Evolutionary conservation across 2,113 vertebrate species (phyloP).

Genomic region (Psilopogon haemacephalus): DNA sequence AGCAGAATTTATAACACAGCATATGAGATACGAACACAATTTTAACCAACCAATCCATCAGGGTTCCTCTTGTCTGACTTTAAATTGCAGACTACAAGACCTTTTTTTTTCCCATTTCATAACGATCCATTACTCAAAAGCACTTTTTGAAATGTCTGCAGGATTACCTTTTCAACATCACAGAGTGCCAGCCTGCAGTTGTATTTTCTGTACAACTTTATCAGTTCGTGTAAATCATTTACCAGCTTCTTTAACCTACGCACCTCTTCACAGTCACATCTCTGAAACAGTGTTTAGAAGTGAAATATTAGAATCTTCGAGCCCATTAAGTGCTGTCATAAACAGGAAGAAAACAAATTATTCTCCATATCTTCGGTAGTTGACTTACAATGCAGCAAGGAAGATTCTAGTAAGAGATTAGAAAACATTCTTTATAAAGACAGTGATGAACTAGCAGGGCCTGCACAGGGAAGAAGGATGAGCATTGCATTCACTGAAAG

Average conservation of each 20-base stretch:
- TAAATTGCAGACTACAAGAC: neutral
- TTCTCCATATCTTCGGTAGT: neutral
- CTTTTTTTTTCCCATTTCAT: neutral
- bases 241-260: slow-evolving; percentile 82
- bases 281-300: slow-evolving; percentile 70
- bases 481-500: neutral
- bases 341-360: neutral
- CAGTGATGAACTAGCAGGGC: neutral
- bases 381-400: neutral
- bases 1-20: neutral
- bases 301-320: neutral
- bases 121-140: neutral
- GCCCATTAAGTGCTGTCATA: neutral
- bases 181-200: slow-evolving; percentile 88
- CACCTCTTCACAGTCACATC: slow-evolving; percentile 81
- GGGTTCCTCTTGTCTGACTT: neutral
- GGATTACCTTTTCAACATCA: slow-evolving; percentile 89
- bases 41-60: neutral
- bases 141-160: neutral
- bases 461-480: neutral
- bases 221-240: slow-evolving; percentile 81
- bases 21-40: neutral
- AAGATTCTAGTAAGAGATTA: neutral
- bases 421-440: neutral
- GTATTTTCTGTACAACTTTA: slow-evolving; percentile 87